Base-by-base conservation (phyloP, 2,113 vertebrate genomes). In the Stercorarius parasiticus region DNA sequence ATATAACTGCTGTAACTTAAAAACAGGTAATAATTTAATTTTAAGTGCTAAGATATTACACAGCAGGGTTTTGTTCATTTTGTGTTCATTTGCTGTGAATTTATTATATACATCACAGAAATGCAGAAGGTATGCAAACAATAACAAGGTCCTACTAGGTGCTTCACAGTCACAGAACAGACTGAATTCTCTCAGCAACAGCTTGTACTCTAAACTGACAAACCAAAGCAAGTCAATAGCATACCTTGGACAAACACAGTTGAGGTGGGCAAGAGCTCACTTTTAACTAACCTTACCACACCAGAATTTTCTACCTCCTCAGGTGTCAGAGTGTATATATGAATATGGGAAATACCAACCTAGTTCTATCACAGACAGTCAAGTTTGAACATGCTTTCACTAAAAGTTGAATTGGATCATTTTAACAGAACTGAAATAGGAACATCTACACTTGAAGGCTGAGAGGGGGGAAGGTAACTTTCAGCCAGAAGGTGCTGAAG, bases 71-170 rank as follows among this genome's bases (percentile, higher is more conserved):
- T 69, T 77, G 38, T 56, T 45, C 15, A 43, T 30, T 85, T 43
- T 53, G 2, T 30, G 2, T 50, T 82, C 11, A 45, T 66, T 70
- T 76, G 7, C 27, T 50, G 9, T 50, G 13, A 83, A 55, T 74
- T 73, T 73, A 45, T 58, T 70, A 21, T 5, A n/a, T 53, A 26
- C 65, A n/a, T 38, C 15, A 71, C 29, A 81, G 15, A 73, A 88
- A 77, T 12, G 17, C 25, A 66, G 25, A 82, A 82, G 30, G 53
- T 30, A 15, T 73, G 38, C 8, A 42, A 67, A 82, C 7, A 66
- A 49, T 13, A 58, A 5, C 4, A 25, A 15, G 5, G 22, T 66
- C 13, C 22, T 77, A 6, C 17, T 45, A 1, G 0, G 22, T 62
- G 36, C 6, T 69, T 69, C 62, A 74, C 36, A 64, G 26, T 32